Evolutionary conservation across 2,113 vertebrate species (phyloP).

Genomic region (Boulengeromyrus knoepffleri): DNA sequence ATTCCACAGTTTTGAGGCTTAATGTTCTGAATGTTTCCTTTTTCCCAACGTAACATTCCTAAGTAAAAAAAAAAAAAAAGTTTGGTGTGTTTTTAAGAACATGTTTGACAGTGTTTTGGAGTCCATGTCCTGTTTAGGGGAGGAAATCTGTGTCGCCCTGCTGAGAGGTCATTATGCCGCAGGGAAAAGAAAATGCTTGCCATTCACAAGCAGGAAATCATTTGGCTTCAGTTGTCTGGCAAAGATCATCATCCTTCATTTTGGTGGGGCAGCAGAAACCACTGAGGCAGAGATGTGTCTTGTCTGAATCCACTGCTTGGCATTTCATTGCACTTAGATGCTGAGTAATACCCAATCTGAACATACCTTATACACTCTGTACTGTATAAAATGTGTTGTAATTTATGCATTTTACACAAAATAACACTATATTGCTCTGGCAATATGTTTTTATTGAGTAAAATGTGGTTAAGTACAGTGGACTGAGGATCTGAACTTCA

Average conservation of each 20-base stretch:
- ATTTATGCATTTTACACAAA: not conserved
- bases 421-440: not conserved
- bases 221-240: constrained; percentile 10
- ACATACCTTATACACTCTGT: not conserved
- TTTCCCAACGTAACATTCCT: not conserved
- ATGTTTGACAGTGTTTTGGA: constrained; percentile 5
- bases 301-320: not conserved
- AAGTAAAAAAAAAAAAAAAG: not conserved
- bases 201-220: constrained; percentile 23
- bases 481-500: not conserved
- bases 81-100: not conserved
- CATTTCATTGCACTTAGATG: not conserved
- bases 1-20: not conserved
- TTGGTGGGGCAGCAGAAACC: constrained; percentile 5
- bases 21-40: not conserved
- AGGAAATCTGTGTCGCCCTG: not conserved
- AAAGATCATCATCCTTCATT: not conserved
- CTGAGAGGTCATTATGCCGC: constrained; percentile 5
- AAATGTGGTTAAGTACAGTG: not conserved
- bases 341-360: not conserved
- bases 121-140: not conserved
- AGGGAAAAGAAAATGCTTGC: not conserved
- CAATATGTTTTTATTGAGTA: not conserved
- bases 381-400: not conserved
- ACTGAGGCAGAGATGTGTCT: constrained; percentile 9